phyloP scores from a whole-genome alignment of 2,797 vertebrate species.

The Heteromormyrus szaboi region DNA sequence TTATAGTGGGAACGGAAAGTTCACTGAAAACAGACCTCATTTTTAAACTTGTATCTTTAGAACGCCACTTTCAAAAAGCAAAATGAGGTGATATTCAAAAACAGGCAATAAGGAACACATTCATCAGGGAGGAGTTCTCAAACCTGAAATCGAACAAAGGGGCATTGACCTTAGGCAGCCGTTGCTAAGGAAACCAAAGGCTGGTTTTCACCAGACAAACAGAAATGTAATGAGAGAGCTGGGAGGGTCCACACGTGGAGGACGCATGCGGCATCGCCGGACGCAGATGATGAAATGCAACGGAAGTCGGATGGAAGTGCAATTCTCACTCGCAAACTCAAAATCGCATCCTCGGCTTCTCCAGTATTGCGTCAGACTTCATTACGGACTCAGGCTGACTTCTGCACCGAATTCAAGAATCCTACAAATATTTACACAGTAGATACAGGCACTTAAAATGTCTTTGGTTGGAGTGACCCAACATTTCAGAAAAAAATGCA shows the following conservation, averaged over 20 bases:
- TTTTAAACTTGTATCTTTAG: background rate
- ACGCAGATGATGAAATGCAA: background rate
- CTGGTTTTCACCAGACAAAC: slow-evolving; percentile 21
- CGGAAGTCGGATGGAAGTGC: slow-evolving; percentile 7
- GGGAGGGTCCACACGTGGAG: background rate
- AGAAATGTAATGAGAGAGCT: slow-evolving; percentile 10
- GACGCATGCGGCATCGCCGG: background rate
- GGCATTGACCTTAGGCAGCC: background rate
- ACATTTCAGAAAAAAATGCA: slow-evolving; percentile 83
- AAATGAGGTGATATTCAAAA: background rate
- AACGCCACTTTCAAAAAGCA: slow-evolving; percentile 6
- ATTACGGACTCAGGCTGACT: slow-evolving; percentile 50
- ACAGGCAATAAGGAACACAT: slow-evolving; percentile 28
- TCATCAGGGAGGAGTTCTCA: background rate
- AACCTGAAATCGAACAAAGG: background rate
- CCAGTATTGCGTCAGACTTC: slow-evolving; percentile 34
- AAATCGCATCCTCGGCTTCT: slow-evolving; percentile 23
- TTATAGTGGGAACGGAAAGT: background rate
- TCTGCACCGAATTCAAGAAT: slow-evolving; percentile 57
- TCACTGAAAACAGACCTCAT: background rate
- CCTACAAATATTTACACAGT: slow-evolving; percentile 94
- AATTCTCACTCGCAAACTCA: slow-evolving; percentile 13
- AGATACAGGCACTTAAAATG: slow-evolving; percentile 99
- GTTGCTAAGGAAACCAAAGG: slow-evolving; percentile 9
- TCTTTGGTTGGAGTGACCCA: slow-evolving; percentile 99